phyloP scores from a whole-genome alignment of 2,113 vertebrate genomes.

The Cryptomyrus ogoouensis region DNA sequence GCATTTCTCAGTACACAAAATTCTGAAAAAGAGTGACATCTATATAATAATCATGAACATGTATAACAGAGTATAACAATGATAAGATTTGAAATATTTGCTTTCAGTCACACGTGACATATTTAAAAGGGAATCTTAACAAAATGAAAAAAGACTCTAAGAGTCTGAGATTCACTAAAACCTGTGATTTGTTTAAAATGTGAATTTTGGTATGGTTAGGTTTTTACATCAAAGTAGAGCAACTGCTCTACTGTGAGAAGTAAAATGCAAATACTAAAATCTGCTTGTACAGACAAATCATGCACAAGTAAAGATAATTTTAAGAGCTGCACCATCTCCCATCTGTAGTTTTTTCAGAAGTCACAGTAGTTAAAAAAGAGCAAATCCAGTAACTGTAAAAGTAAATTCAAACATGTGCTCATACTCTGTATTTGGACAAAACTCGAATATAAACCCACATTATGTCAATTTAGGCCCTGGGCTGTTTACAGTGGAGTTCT shows the following conservation, averaged over 20 bases:
- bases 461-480: background rate
- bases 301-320: constrained; percentile 45
- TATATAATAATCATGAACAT: background rate
- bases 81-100: background rate
- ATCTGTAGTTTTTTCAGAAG: background rate
- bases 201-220: background rate
- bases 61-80: background rate
- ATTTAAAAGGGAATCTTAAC: background rate
- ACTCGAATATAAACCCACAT: background rate
- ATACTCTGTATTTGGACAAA: background rate
- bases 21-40: background rate
- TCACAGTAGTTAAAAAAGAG: background rate
- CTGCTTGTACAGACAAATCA: background rate
- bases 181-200: constrained; percentile 1
- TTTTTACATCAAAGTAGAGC: constrained; percentile 17
- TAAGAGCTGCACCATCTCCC: background rate
- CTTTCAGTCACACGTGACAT: background rate
- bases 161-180: background rate
- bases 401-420: background rate
- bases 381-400: background rate
- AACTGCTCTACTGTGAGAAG: constrained; percentile 27
- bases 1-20: background rate
- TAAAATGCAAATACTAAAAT: constrained; percentile 21
- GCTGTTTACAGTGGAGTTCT: background rate
- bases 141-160: background rate